These are phyloP conservation scores for Heliconius hewitsoni DNA, from an alignment of 1,140 invertebrate species.

Conservation along the genomic window DNA sequence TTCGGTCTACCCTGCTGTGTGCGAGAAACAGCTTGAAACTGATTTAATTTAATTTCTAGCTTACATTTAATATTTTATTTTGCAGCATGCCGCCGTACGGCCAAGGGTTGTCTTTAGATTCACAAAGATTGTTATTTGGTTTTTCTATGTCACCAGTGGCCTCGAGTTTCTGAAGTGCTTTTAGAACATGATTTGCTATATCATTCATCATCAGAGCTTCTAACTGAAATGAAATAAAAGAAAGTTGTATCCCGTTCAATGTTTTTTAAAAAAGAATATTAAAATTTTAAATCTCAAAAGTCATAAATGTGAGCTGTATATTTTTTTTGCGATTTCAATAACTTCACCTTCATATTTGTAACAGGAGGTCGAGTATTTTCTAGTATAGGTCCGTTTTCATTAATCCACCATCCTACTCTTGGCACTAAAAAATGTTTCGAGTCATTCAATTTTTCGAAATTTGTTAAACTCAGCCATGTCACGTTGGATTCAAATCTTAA, in stretches of 20 bases:
- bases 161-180: constrained; percentile 52
- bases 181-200: constrained; percentile 64
- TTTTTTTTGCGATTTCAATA: not conserved
- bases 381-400: constrained; percentile 20
- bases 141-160: constrained; percentile 43
- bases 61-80: constrained; percentile 62
- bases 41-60: not conserved
- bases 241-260: not conserved
- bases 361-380: constrained; percentile 44
- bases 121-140: constrained; percentile 47
- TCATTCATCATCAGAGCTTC: constrained; percentile 69
- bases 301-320: not conserved
- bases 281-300: not conserved
- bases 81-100: constrained; percentile 57
- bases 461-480: constrained; percentile 67
- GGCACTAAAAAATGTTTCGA: constrained; percentile 56
- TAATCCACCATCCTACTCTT: constrained; percentile 63
- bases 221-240: constrained; percentile 46
- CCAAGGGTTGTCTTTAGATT: constrained; percentile 51
- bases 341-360: constrained; percentile 53
- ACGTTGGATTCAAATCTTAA: constrained; percentile 56
- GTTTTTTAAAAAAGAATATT: not conserved
- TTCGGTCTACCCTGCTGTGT: too few species aligned
- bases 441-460: constrained; percentile 59
- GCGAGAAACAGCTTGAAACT: too few species aligned